Evolutionary conservation across 2,888 invertebrate species (phyloP).

Genomic region (Pachydiplax longipennis): DNA sequence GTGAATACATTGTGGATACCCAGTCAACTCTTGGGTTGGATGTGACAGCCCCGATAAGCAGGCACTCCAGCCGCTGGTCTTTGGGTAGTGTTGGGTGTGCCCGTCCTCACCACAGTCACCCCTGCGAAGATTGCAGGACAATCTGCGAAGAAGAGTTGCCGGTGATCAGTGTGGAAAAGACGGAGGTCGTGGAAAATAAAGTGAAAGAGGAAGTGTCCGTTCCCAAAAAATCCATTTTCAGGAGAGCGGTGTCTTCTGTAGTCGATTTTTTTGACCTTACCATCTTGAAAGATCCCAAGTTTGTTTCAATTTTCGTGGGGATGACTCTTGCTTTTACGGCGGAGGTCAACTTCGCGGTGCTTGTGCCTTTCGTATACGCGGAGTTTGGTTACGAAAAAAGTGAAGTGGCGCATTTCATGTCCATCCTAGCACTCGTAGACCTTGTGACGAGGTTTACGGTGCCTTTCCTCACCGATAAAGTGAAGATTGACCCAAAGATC

Average conservation of each 20-base stretch:
- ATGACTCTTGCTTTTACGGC: conserved; percentile 73
- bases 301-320: conserved; percentile 73
- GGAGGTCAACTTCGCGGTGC: conserved; percentile 72
- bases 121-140: not conserved
- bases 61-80: conserved; percentile 7
- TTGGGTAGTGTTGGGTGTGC: not conserved
- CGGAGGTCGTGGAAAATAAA: not conserved
- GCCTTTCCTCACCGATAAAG: not conserved
- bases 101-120: not conserved
- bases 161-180: not conserved
- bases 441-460: conserved; percentile 68
- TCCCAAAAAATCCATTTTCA: not conserved
- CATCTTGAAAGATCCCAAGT: conserved; percentile 71
- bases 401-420: conserved; percentile 70
- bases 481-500: not conserved
- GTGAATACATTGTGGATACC: not conserved
- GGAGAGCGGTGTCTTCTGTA: conserved; percentile 60
- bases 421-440: conserved; percentile 70
- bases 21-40: not conserved
- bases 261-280: conserved; percentile 70
- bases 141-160: not conserved
- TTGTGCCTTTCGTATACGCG: conserved; percentile 71
- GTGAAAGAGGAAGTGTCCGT: not conserved
- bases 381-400: conserved; percentile 66
- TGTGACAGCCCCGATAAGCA: not conserved